These are phyloP conservation scores for Gracilinanus agilis DNA, from an alignment of 2,113 vertebrate species.

Conservation along the genomic window DNA sequence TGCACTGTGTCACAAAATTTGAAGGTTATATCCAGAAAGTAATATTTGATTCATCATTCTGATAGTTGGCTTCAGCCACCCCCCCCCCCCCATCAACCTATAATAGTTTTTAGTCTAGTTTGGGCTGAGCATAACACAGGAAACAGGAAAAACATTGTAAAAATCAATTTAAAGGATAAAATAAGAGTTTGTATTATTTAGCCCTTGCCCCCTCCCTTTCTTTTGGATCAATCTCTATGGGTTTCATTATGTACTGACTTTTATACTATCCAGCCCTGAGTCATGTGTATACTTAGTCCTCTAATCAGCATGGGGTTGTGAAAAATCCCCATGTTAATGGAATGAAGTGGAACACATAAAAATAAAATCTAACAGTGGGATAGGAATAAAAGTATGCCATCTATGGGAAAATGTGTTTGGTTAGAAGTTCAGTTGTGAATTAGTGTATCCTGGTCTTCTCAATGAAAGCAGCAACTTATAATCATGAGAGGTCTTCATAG, in stretches of 20 bases:
- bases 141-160: neutral
- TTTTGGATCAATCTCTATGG: neutral
- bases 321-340: conserved; percentile 39
- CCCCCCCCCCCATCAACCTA: neutral
- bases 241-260: neutral
- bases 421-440: conserved; percentile 12
- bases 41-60: neutral
- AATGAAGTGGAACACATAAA: conserved; percentile 46
- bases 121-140: neutral
- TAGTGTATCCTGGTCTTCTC: neutral
- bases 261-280: neutral
- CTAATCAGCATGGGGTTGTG: conserved; percentile 34
- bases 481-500: neutral
- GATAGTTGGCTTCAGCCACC: neutral
- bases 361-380: conserved; percentile 38
- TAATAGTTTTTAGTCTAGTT: neutral
- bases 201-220: neutral
- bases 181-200: neutral
- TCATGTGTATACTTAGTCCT: conserved; percentile 19
- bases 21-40: neutral
- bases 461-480: neutral
- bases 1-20: neutral
- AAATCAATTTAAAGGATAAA: neutral
- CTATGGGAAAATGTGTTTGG: conserved; percentile 30
- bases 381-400: conserved; percentile 18